Base-by-base conservation (phyloP, 2,797 vertebrate genomes). In the Sternarchorhynchus goeldii region DNA sequence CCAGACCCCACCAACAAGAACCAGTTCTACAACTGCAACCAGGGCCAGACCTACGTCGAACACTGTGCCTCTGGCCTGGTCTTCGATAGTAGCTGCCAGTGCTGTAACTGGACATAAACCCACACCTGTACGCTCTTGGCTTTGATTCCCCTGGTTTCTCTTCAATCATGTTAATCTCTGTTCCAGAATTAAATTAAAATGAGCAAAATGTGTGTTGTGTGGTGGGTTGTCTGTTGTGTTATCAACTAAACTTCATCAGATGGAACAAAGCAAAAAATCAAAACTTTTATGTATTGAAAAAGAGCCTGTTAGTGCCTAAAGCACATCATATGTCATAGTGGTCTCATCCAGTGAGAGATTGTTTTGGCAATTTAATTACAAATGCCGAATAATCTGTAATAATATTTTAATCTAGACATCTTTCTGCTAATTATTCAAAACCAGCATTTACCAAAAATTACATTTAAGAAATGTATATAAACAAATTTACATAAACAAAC, bases 21-120 rank as follows among this genome's bases (percentile, higher is more conserved):
- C 71, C 57, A 78, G 41, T 95, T 93, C 89, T 93, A 90, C 83
- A 80, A 75, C 20, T 94, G 92, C 45, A 0, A 16, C 25, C 77
- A 90, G 50, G 91, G 92, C 2, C 0, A 69, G 3, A 89, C 87
- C 29, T 90, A 89, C 0, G 0, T 1, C 21, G 75, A 94, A 77
- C 67, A 86, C 65, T 94, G 93, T 14, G 56, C 81, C 3, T 0
- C 4, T 0, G 84, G 89, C 0, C 89, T 94, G 31, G 87, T 94
- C 76, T 94, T 90, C 14, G 90, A 95, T 14, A 0, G 71, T 58
- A 82, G 69, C 85, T 95, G 93, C 82, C 77, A 76, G 34, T 95
- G 94, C 89, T 95, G 91, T 82, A 95, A 91, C 86, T 92, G 91
- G 93, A 14, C 89, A 25, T 91, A 85, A 66, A 64, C n/a, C 14